Evolutionary conservation across 1,140 invertebrate species (phyloP).

Genomic region (Ceratina japonica): DNA sequence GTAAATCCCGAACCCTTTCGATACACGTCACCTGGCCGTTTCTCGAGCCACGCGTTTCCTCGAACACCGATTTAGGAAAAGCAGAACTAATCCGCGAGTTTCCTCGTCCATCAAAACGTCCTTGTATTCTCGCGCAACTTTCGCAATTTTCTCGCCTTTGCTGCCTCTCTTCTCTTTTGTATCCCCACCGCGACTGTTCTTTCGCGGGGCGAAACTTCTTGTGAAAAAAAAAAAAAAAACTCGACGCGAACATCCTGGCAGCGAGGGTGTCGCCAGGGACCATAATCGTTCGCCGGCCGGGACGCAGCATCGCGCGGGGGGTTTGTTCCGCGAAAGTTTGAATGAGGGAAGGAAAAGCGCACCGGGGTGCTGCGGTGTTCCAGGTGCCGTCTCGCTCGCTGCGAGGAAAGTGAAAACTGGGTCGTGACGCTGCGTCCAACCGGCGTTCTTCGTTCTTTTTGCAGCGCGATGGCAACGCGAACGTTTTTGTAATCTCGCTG

Average conservation of each 20-base stretch:
- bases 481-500: neutral
- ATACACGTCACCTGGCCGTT: too few relatives aligned
- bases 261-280: slow-evolving; percentile 37
- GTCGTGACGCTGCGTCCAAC: slow-evolving; percentile 32
- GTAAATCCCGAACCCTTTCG: slow-evolving; percentile 11
- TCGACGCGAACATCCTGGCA: slow-evolving; percentile 26
- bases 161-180: neutral
- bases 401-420: slow-evolving; percentile 9
- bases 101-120: slow-evolving; percentile 3
- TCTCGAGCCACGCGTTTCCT: neutral
- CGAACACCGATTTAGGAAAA: neutral
- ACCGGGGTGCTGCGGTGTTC: too few relatives aligned
- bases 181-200: slow-evolving; percentile 23
- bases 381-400: neutral
- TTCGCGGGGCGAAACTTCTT: slow-evolving; percentile 8
- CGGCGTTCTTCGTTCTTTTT: slow-evolving; percentile 38
- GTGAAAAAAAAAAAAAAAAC: slow-evolving; percentile 11
- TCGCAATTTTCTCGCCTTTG: slow-evolving; percentile 13
- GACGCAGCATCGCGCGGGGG: slow-evolving; percentile 37
- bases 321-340: slow-evolving; percentile 2
- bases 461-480: slow-evolving; percentile 57
- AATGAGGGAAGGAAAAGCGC: neutral
- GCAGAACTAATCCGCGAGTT: neutral
- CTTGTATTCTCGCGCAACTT: slow-evolving; percentile 15
- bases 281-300: slow-evolving; percentile 38